Evolutionary conservation across 2,888 invertebrate species (phyloP).

Genomic region (Dilophus febrilis): DNA sequence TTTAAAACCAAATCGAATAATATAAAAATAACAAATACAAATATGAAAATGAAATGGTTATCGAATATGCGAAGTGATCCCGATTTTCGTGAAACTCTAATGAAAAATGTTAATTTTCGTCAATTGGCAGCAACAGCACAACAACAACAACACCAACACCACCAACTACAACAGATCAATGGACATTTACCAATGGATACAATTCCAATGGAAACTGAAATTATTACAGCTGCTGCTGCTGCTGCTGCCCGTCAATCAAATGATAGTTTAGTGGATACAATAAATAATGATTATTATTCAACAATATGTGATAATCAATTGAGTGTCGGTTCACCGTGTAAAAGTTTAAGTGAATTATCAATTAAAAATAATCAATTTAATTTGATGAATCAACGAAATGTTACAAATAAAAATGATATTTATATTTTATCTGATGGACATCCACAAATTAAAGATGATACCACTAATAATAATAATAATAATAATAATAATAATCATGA

Average conservation of each 20-base stretch:
- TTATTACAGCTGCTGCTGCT: too few relatives aligned
- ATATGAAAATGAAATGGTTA: constrained; percentile 9
- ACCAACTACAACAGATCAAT: too few relatives aligned
- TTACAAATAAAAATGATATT: too few relatives aligned
- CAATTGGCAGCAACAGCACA: too few relatives aligned
- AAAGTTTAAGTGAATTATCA: constrained; percentile 14
- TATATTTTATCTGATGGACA: neutral
- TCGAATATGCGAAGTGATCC: constrained; percentile 21
- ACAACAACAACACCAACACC: too few relatives aligned
- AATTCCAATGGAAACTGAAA: too few relatives aligned
- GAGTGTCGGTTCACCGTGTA: constrained; percentile 22
- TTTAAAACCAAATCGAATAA: constrained; percentile 7
- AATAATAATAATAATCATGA: neutral
- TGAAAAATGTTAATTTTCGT: constrained; percentile 13
- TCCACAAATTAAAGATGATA: neutral
- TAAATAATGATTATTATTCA: constrained; percentile 19
- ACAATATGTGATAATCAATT: constrained; percentile 24
- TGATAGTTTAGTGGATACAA: constrained; percentile 2
- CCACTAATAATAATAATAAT: neutral
- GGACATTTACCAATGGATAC: too few relatives aligned
- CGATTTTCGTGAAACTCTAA: constrained; percentile 20
- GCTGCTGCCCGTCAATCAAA: constrained; percentile 1
- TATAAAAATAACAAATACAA: constrained; percentile 7
- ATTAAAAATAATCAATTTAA: neutral
- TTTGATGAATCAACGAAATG: too few relatives aligned